These are phyloP conservation scores for Yponomeuta plumbellus DNA, from an alignment of 2,888 invertebrate genomes.

Conservation along the genomic window DNA sequence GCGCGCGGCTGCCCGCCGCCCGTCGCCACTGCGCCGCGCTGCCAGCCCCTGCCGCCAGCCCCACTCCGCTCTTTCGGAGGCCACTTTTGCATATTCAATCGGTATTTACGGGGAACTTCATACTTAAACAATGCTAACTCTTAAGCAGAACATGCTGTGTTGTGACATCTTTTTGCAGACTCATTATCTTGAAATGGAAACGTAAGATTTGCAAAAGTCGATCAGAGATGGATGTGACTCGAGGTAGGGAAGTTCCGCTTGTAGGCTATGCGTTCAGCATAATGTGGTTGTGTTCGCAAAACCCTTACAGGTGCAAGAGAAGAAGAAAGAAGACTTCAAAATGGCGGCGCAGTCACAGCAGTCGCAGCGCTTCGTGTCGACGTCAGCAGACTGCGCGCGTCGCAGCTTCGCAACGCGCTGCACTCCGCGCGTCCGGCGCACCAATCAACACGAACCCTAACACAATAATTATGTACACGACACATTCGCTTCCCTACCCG, in stretches of 20 bases:
- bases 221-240: slow-evolving; percentile 65
- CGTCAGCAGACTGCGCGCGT: slow-evolving; percentile 26
- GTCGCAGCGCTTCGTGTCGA: slow-evolving; percentile 26
- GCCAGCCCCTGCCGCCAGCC: slow-evolving; percentile 58
- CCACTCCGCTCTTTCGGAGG: slow-evolving; percentile 64
- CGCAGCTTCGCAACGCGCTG: slow-evolving; percentile 25
- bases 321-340: slow-evolving; percentile 38
- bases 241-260: slow-evolving; percentile 60
- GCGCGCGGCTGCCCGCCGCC: slow-evolving; percentile 53
- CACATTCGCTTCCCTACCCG: slow-evolving; percentile 56
- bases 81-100: slow-evolving; percentile 70
- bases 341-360: slow-evolving; percentile 13
- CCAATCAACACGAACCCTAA: slow-evolving; percentile 16
- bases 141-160: slow-evolving; percentile 48
- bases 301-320: slow-evolving; percentile 71
- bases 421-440: slow-evolving; percentile 30
- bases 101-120: slow-evolving; percentile 76
- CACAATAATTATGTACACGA: slow-evolving; percentile 5
- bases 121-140: slow-evolving; percentile 65
- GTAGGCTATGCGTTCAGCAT: slow-evolving; percentile 71
- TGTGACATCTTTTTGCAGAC: slow-evolving; percentile 40
- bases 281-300: slow-evolving; percentile 75
- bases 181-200: slow-evolving; percentile 28
- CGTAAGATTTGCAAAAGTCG: slow-evolving; percentile 39
- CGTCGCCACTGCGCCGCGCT: slow-evolving; percentile 33